Evolutionary conservation across 2,113 vertebrate genomes (phyloP).

Genomic region (Peromyscus californicus): DNA sequence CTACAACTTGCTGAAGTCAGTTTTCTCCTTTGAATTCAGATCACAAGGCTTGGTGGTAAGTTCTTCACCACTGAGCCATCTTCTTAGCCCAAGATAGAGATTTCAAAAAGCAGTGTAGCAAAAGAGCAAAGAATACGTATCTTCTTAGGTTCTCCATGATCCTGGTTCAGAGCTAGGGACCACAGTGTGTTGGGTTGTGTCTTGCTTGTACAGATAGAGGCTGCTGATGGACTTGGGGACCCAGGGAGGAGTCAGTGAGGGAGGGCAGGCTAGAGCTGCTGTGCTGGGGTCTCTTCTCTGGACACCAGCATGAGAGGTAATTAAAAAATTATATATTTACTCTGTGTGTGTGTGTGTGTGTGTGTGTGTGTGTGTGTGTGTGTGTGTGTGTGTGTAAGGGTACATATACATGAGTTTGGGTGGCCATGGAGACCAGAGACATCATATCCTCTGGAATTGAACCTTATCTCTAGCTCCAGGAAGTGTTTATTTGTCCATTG

Average conservation of each 20-base stretch:
- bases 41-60: neutral
- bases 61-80: neutral
- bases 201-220: neutral
- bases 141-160: neutral
- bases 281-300: neutral
- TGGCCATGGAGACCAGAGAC: neutral
- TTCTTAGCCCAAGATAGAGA: neutral
- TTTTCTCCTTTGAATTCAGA: neutral
- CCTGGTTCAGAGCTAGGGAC: neutral
- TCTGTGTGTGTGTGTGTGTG: too few species aligned
- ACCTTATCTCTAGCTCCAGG: neutral
- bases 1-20: neutral
- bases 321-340: too few species aligned
- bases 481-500: constrained; percentile 26
- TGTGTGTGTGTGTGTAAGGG: neutral
- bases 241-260: neutral
- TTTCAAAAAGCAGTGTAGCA: neutral
- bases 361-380: neutral
- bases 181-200: neutral
- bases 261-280: neutral
- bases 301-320: neutral
- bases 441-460: neutral
- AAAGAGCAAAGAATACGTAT: neutral
- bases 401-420: neutral
- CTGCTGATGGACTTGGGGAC: neutral